A percentile compares a stretch with the other conserved stretches of the same genome.
These are phyloP conservation scores for Parnassius glacialis DNA, from an alignment of 2,888 invertebrate genomes.

Conservation along the genomic window DNA sequence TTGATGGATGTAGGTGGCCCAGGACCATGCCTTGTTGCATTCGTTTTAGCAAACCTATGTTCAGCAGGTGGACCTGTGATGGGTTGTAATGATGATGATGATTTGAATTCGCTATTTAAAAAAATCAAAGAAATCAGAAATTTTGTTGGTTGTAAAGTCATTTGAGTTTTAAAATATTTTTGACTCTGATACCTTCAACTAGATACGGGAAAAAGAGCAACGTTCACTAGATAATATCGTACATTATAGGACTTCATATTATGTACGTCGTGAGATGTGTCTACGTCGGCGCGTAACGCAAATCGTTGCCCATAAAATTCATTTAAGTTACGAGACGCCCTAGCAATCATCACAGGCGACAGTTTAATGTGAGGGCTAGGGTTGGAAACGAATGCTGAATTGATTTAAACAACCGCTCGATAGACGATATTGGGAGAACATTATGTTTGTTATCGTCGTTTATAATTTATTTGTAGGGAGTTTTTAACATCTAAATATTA, in stretches of 20 bases:
- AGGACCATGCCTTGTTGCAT: too few species aligned
- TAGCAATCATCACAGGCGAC: slow-evolving; percentile 9
- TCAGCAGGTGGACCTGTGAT: too few species aligned
- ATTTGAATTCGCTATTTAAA: too few species aligned
- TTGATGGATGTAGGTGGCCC: too few species aligned
- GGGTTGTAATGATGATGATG: too few species aligned
- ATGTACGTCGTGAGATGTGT: neutral
- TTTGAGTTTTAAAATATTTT: too few species aligned
- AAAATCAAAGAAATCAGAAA: too few species aligned
- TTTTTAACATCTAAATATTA: neutral
- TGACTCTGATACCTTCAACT: too few species aligned
- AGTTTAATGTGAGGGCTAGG: slow-evolving; percentile 7
- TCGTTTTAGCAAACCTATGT: too few species aligned
- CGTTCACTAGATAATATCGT: neutral
- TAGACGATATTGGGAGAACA: neutral
- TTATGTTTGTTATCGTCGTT: slow-evolving; percentile 9
- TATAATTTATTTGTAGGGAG: slow-evolving; percentile 9
- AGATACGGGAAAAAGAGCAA: neutral
- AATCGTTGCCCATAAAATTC: slow-evolving; percentile 32
- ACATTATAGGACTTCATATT: neutral
- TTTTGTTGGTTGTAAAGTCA: too few species aligned
- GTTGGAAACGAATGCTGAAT: slow-evolving; percentile 4
- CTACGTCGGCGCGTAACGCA: neutral
- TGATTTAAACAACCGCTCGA: slow-evolving; percentile 6
- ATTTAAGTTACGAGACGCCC: slow-evolving; percentile 21